phyloP scores from a whole-genome alignment of 2,888 invertebrate genomes.

The Apotomis capreana region DNA sequence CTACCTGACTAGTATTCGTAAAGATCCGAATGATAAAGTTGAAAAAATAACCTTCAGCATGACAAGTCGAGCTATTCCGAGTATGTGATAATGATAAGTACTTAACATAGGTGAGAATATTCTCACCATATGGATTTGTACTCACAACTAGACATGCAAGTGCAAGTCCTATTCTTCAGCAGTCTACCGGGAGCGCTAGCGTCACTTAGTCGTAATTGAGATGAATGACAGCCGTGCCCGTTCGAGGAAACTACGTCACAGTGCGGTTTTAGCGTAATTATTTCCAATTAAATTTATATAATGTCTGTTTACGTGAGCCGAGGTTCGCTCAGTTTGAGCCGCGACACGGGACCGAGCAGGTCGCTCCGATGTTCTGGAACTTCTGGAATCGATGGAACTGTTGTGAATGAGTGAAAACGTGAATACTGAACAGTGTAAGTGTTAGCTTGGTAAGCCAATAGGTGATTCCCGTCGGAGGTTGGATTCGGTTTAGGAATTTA shows the following conservation, averaged over 20 bases:
- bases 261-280: conserved; percentile 72
- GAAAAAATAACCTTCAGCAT: no score
- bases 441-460: conserved; percentile 4
- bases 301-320: conserved; percentile 63
- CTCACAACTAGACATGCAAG: neutral
- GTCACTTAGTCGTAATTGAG: conserved; percentile 62
- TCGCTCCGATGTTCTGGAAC: conserved; percentile 22
- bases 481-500: no score
- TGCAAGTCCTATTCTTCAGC: neutral
- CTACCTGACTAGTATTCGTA: no score
- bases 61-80: no score
- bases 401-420: conserved; percentile 54
- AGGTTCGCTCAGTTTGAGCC: conserved; percentile 57
- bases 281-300: conserved; percentile 73
- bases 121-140: no score
- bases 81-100: no score
- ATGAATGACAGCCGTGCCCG: conserved; percentile 61
- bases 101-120: no score
- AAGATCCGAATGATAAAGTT: no score
- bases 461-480: neutral
- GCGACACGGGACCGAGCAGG: conserved; percentile 27
- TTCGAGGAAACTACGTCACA: conserved; percentile 63
- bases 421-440: conserved; percentile 39
- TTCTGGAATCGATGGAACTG: conserved; percentile 50
- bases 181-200: conserved; percentile 43